Base-by-base conservation (phyloP, 2,797 vertebrate species). In the Melanotaenia trifasciata region DNA sequence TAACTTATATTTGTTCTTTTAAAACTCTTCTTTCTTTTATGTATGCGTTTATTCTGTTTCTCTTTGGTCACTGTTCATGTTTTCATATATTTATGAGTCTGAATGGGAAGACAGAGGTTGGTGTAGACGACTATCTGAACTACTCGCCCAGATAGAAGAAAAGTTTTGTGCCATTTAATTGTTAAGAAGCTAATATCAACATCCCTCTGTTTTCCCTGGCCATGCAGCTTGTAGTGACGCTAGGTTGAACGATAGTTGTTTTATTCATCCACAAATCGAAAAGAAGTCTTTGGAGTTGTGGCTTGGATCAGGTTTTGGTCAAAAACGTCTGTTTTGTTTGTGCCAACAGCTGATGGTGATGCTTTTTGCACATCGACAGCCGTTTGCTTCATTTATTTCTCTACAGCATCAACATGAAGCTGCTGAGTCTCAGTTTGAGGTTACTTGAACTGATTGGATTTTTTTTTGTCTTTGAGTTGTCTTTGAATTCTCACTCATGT, bases 1-100 rank as follows among this genome's bases (percentile, higher is more conserved):
- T 86, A 76, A 10, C 70, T 81, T 90, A 58, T 90, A 54, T 87
- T 79, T 72, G 50, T 74, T 81, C 43, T 43, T 58, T 74, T 3
- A 32, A 28, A 72, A 70, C 61, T 73, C 12, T 62, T 13, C 9
- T 75, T 57, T 79, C 6, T 16, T 65, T 28, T 80, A 72, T 85
- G 79, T 74, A 65, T 76, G 56, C 83, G 72, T 82, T 58, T 38
- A n/a, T 68, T 61, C 26, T 57, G 22, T 69, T 71, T 51, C 54
- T 80, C 33, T 61, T 58, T 32, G 74, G 28, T 56, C 71, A 58
- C 57, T 74, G 14, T 2, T 5, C 32, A 24, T 24, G 5, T 24
- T 6, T 16, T 61, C 45, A 56, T 35, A 70, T 32, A 40, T 65
- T 50, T 26, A 51, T 50, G 57, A 76, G 54, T 84, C 51, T 61